Evolutionary conservation across 2,113 vertebrate species (phyloP).

Genomic region (Cichladusa arquata): DNA sequence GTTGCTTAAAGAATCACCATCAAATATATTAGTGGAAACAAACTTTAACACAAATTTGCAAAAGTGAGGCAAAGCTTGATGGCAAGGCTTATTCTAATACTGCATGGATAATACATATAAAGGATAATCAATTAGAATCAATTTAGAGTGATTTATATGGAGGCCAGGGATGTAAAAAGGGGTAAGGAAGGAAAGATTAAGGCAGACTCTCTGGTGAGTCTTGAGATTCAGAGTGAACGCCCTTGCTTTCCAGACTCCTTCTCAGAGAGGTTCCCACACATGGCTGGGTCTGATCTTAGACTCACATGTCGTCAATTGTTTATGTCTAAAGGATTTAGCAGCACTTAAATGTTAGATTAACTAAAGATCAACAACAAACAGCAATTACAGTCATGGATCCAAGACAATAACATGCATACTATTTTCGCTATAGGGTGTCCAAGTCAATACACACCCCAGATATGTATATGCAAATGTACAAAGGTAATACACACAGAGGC

Average conservation of each 20-base stretch:
- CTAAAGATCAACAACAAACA: background rate
- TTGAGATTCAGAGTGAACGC: background rate
- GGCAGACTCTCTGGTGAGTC: background rate
- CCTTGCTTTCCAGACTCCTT: background rate
- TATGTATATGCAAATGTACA: background rate
- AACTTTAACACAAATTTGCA: background rate
- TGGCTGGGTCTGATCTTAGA: background rate
- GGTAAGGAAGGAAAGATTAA: background rate
- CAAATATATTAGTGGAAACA: background rate
- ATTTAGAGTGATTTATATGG: background rate
- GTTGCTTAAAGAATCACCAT: background rate
- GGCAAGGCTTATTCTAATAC: background rate
- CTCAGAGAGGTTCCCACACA: background rate
- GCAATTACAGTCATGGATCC: too few species aligned
- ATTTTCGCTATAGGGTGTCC: background rate
- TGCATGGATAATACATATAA: background rate
- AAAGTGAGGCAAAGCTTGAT: background rate
- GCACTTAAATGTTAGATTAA: background rate
- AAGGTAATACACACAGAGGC: background rate
- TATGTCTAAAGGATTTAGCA: background rate
- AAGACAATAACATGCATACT: background rate
- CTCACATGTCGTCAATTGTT: background rate
- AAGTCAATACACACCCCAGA: background rate
- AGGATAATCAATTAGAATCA: background rate
- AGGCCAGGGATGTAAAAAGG: background rate